phyloP scores from a whole-genome alignment of 2,797 vertebrate species.

The Notamacropus eugenii region DNA sequence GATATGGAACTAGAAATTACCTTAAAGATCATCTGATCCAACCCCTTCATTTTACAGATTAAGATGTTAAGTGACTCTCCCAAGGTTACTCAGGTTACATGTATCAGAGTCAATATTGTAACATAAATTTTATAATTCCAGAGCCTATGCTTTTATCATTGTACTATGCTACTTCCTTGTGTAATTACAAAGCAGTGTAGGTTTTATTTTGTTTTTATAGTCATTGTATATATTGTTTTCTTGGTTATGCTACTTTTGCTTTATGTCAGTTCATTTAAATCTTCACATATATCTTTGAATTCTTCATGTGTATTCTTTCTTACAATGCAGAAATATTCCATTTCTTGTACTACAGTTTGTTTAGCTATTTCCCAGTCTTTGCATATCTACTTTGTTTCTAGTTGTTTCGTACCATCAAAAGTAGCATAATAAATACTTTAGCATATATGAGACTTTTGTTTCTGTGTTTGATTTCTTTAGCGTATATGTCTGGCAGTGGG shows the following conservation, averaged over 20 bases:
- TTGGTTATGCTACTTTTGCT: background rate
- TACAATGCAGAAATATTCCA: background rate
- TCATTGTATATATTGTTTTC: background rate
- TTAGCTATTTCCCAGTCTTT: background rate
- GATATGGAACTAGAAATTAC: too few relatives aligned
- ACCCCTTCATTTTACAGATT: too few relatives aligned
- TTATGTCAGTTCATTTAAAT: background rate
- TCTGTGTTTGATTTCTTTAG: too few relatives aligned
- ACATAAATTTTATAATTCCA: too few relatives aligned
- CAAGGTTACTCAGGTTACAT: background rate
- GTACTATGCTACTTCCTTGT: background rate
- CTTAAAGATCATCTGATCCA: too few relatives aligned
- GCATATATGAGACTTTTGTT: background rate
- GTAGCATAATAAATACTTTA: background rate
- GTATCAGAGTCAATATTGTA: background rate
- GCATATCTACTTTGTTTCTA: too few relatives aligned
- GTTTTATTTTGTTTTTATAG: background rate
- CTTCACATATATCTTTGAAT: background rate
- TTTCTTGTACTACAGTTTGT: background rate
- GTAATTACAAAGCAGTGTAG: background rate
- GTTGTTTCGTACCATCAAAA: too few relatives aligned
- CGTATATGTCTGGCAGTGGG: background rate
- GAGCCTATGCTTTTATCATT: too few relatives aligned
- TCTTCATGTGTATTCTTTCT: background rate
- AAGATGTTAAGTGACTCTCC: too few relatives aligned